These are phyloP conservation scores for Chelonus formosanus DNA, from an alignment of 2,888 invertebrate genomes.

Conservation along the genomic window DNA sequence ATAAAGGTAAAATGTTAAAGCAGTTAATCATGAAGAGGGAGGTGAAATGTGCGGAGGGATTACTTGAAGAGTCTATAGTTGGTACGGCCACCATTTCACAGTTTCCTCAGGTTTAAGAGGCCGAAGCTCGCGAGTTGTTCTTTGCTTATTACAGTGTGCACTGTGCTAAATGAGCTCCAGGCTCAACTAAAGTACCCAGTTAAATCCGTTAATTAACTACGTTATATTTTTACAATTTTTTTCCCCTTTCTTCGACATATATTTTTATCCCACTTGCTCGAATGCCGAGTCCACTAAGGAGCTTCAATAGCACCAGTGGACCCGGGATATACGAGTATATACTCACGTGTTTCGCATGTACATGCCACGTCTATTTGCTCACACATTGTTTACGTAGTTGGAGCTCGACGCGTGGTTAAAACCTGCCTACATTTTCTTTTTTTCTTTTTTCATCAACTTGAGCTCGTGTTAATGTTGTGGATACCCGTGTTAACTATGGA, in stretches of 20 bases:
- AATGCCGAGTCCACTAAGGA: slow-evolving; percentile 2
- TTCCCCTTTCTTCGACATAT: slow-evolving; percentile 3
- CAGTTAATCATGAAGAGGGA: slow-evolving; percentile 4
- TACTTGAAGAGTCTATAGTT: neutral
- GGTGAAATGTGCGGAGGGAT: neutral
- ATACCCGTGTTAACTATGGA: neutral
- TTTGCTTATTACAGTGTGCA: slow-evolving; percentile 59
- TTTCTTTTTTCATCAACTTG: slow-evolving; percentile 5
- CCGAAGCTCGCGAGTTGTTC: slow-evolving; percentile 54
- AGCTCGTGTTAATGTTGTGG: neutral
- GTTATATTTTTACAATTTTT: slow-evolving; percentile 55
- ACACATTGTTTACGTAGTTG: slow-evolving; percentile 19
- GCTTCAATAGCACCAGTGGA: neutral
- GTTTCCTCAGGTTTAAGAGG: slow-evolving; percentile 54
- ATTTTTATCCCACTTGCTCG: neutral
- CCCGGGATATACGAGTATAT: neutral
- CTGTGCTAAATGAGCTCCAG: slow-evolving; percentile 51
- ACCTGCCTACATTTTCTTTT: slow-evolving; percentile 19
- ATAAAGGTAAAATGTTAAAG: slow-evolving; percentile 3
- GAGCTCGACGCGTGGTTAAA: slow-evolving; percentile 16
- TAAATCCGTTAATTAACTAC: slow-evolving; percentile 58
- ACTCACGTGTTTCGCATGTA: slow-evolving; percentile 15
- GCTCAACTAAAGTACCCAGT: slow-evolving; percentile 53
- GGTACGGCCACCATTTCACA: slow-evolving; percentile 46
- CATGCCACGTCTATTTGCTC: slow-evolving; percentile 26